Evolutionary conservation across 2,797 vertebrate genomes (phyloP).

Genomic region (Takifugu ocellatus): DNA sequence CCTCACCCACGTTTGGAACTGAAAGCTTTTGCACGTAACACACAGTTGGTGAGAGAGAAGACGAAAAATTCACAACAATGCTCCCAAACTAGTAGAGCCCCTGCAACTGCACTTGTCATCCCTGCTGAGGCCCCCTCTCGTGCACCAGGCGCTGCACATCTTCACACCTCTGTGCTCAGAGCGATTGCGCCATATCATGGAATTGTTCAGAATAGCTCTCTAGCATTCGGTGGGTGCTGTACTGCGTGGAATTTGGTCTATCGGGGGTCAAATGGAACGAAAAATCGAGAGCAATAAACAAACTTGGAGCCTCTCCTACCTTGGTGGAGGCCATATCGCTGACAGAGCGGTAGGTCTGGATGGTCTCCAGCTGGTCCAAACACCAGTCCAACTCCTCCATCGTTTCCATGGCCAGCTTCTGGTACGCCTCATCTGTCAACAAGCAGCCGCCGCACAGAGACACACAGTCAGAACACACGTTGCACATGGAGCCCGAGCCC

Average conservation of each 20-base stretch:
- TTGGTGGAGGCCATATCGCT: slow-evolving; percentile 99
- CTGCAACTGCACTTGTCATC: neutral
- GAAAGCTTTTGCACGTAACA: slow-evolving; percentile 7
- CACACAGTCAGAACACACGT: slow-evolving; percentile 61
- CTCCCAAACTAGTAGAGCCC: neutral
- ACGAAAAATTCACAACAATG: neutral
- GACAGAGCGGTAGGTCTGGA: slow-evolving; percentile 97
- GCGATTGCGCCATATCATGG: too few relatives aligned
- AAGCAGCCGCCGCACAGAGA: slow-evolving; percentile 82
- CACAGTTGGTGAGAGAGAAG: slow-evolving; percentile 1
- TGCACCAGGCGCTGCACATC: too few relatives aligned
- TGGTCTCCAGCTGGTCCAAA: slow-evolving; percentile 96
- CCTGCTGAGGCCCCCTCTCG: neutral
- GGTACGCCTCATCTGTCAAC: slow-evolving; percentile 94
- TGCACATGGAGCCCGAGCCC: slow-evolving; percentile 26
- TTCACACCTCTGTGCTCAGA: too few relatives aligned
- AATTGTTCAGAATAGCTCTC: too few relatives aligned
- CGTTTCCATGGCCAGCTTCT: slow-evolving; percentile 96
- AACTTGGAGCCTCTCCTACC: slow-evolving; percentile 74
- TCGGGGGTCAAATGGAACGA: neutral
- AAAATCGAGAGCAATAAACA: neutral
- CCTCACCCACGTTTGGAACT: slow-evolving; percentile 8
- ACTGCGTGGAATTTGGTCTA: too few relatives aligned
- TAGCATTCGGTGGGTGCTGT: too few relatives aligned
- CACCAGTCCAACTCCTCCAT: slow-evolving; percentile 98